A percentile compares a stretch with the other conserved stretches of the same genome.
These are phyloP conservation scores for Apodemia mormo DNA, from an alignment of 2,888 invertebrate genomes.

Conservation along the genomic window DNA sequence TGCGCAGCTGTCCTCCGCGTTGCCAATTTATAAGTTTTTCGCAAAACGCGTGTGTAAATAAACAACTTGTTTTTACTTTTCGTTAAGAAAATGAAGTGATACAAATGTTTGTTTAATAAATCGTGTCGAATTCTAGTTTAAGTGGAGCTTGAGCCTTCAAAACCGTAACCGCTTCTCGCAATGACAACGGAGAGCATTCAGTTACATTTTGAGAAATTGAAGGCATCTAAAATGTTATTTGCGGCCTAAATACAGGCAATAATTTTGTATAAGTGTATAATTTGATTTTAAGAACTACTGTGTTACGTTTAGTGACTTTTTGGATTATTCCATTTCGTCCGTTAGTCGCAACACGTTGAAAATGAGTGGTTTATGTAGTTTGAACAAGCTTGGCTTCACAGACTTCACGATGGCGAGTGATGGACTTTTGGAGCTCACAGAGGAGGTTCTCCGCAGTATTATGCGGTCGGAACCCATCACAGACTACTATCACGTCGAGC, in stretches of 20 bases:
- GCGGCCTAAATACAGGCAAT: conserved; percentile 73
- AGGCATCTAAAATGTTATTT: conserved; percentile 79
- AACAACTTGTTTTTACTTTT: conserved; percentile 69
- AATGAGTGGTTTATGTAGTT: conserved; percentile 79
- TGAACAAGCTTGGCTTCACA: conserved; percentile 63
- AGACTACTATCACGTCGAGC: conserved; percentile 90
- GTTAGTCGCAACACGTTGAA: conserved; percentile 75
- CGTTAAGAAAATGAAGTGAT: conserved; percentile 74
- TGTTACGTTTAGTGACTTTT: conserved; percentile 75
- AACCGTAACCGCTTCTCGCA: conserved; percentile 79
- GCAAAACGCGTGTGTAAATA: conserved; percentile 79
- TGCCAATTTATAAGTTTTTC: conserved; percentile 72
- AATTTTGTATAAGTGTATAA: conserved; percentile 75
- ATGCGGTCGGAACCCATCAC: conserved; percentile 88
- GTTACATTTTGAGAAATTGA: conserved; percentile 79
- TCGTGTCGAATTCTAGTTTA: conserved; percentile 58
- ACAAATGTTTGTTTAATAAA: conserved; percentile 69
- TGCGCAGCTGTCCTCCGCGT: conserved; percentile 76
- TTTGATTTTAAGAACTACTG: conserved; percentile 75
- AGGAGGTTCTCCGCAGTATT: conserved; percentile 85
- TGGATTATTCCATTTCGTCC: conserved; percentile 64
- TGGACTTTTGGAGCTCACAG: conserved; percentile 87
- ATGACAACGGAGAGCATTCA: conserved; percentile 79
- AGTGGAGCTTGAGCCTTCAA: conserved; percentile 68
- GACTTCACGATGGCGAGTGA: conserved; percentile 84